Conservation (phyloP, 1,140 invertebrate species). For the Apis mellifera region DNA sequence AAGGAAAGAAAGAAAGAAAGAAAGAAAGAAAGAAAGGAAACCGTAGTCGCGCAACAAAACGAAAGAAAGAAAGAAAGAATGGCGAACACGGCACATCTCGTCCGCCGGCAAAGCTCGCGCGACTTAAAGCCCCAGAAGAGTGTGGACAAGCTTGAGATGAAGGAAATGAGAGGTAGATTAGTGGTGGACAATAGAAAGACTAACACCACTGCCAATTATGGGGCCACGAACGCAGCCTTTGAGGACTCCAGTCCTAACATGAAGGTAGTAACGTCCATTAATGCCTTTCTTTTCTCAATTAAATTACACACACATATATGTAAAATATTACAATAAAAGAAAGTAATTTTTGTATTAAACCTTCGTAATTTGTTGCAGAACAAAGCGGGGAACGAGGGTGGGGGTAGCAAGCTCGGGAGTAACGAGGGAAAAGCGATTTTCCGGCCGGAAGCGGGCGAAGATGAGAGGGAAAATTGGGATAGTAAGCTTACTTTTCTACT, state of each 20-base stretch:
- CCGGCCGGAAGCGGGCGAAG: conserved; percentile 88
- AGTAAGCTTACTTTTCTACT: conserved; percentile 95
- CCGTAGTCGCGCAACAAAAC: conserved; percentile 19
- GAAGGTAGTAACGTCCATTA: conserved; percentile 76
- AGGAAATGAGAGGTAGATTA: conserved; percentile 90
- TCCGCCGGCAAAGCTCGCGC: conserved; percentile 91
- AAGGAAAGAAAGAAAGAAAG: not conserved
- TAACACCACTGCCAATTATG: conserved; percentile 85
- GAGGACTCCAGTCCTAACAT: conserved; percentile 89
- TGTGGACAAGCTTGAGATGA: conserved; percentile 91
- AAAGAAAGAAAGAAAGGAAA: not conserved
- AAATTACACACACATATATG: no score
- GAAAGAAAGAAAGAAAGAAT: conserved; percentile 78
- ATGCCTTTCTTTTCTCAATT: no score
- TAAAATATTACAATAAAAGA: not conserved
- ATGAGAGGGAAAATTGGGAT: conserved; percentile 95
- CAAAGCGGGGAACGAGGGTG: conserved; percentile 73
- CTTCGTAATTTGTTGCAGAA: conserved; percentile 61
- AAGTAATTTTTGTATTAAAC: no score
- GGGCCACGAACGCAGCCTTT: conserved; percentile 92
- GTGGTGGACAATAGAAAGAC: conserved; percentile 88
- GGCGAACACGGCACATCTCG: conserved; percentile 94
- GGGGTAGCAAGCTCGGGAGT: conserved; percentile 82
- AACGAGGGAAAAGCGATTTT: conserved; percentile 85
- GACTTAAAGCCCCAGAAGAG: conserved; percentile 91